These are phyloP conservation scores for Lysiphlebus fabarum DNA, from an alignment of 1,140 invertebrate species.

Conservation along the genomic window DNA sequence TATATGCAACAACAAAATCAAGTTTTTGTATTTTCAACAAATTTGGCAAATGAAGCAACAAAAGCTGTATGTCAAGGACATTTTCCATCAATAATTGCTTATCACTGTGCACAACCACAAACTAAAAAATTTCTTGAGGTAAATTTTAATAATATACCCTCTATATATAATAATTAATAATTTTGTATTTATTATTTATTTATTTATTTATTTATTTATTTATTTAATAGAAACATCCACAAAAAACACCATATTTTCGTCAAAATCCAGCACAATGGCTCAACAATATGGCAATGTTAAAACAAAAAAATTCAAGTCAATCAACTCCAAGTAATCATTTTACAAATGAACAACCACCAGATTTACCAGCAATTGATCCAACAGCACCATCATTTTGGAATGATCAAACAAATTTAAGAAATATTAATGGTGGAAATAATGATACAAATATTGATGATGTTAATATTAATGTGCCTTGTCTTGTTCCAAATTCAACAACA, in stretches of 20 bases:
- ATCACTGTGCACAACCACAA: conserved; percentile 89
- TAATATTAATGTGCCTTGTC: conserved; percentile 56
- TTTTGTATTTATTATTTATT: no score
- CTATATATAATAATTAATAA: no score
- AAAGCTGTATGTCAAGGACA: conserved; percentile 86
- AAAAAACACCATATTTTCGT: conserved; percentile 83
- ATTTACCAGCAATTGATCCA: conserved; percentile 52
- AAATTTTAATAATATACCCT: no score
- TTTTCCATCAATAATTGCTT: conserved; percentile 89
- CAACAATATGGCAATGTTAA: conserved; percentile 73
- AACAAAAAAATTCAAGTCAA: conserved; percentile 61
- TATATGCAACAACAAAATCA: conserved; percentile 96
- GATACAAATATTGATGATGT: conserved; percentile 53
- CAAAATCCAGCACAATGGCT: conserved; percentile 79
- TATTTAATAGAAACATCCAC: conserved; percentile 77
- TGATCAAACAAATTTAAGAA: conserved; percentile 49
- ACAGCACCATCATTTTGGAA: conserved; percentile 52
- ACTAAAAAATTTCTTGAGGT: conserved; percentile 95
- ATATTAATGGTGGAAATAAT: conserved; percentile 51
- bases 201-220: no score
- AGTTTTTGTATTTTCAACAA: conserved; percentile 96
- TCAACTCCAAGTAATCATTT: conserved; percentile 49
- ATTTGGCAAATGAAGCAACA: conserved; percentile 90
- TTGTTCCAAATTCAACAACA: conserved; percentile 53
- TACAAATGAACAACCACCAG: conserved; percentile 49